Base-by-base conservation (phyloP, 64 coral and sea anemone species). In the Cladopsammia gracilis region DNA sequence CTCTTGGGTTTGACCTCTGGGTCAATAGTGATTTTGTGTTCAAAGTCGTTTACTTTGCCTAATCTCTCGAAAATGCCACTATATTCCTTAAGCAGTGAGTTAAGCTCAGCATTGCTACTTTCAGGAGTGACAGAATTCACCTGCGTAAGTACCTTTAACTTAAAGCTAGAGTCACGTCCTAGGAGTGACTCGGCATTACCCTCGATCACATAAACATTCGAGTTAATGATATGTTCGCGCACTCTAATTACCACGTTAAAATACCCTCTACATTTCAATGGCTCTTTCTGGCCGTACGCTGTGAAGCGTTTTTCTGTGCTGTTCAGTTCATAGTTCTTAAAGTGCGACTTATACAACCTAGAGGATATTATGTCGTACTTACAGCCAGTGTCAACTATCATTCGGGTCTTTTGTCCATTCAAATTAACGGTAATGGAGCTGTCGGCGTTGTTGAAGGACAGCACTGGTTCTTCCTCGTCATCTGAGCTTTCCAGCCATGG, bases 261-360 rank as follows among this genome's bases (percentile, higher is more conserved):
- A 43, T 64, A 47, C 5, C 80, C 80, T 11, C 46, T 48, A 66
- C 75, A 90, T n/a, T 62, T 51, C 51, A 71, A 54, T 65, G 88
- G 88, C 3, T 78, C 48, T 80, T 89, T 74, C 50, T 90, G 88
- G 51, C 76, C 88, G 51, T 90, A 90, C 58, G 60, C 88, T 4
- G 77, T 64, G 56, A 90, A 90, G 26, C 76, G 34, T 25, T 71
- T 90, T 77, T 34, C 12, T 4, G 88, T 90, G 64, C n/a, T 5
- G 23, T 52, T 69, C 57, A 70, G 75, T 64, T 77, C 60, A 64
- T 34, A 90, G 20, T 62, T 46, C 43, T 66, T 90, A 48, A 90
- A 90, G 34, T 69, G 75, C 12, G 59, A 15, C 62, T 52, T 90
- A 62, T 80, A 81, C 24, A 90, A 78, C 1, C 50, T 4, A n/a